Evolutionary conservation across 2,797 vertebrate species (phyloP).

Genomic region (Chromobotia macracanthus): DNA sequence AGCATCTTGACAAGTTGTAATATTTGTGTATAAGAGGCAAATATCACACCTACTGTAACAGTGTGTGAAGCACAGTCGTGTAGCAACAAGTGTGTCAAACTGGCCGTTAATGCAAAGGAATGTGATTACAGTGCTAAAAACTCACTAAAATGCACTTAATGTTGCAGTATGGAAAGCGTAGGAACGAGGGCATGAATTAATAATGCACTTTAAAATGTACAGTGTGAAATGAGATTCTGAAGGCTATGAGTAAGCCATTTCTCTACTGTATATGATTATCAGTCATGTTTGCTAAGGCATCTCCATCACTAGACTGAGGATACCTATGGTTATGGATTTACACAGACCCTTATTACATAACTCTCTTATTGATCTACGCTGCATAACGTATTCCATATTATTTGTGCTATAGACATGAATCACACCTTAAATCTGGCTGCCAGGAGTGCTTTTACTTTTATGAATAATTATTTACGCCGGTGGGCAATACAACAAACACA

Average conservation of each 20-base stretch:
- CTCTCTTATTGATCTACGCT: neutral
- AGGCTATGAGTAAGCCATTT: neutral
- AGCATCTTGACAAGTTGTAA: constrained; percentile 20
- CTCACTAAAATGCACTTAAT: constrained; percentile 15
- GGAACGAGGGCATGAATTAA: neutral
- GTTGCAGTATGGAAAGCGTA: neutral
- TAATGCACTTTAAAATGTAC: neutral
- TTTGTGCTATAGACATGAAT: no score
- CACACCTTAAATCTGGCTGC: no score
- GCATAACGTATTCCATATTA: neutral
- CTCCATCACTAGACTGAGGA: neutral
- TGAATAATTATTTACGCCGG: no score
- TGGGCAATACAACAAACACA: no score
- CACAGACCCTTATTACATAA: no score
- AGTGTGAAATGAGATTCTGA: neutral
- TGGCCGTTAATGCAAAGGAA: neutral
- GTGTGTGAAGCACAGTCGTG: constrained; percentile 31
- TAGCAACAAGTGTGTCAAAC: constrained; percentile 56
- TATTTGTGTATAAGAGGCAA: constrained; percentile 10
- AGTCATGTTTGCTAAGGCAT: neutral
- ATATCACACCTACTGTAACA: constrained; percentile 27
- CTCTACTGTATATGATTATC: neutral
- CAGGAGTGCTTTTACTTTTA: no score
- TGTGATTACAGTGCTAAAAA: constrained; percentile 45
- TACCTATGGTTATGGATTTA: neutral